Percentiles rank a stretch among this genome's conserved stretches.
These are phyloP conservation scores for Diorhabda elongata DNA, from an alignment of 1,140 invertebrate species.

Conservation along the genomic window DNA sequence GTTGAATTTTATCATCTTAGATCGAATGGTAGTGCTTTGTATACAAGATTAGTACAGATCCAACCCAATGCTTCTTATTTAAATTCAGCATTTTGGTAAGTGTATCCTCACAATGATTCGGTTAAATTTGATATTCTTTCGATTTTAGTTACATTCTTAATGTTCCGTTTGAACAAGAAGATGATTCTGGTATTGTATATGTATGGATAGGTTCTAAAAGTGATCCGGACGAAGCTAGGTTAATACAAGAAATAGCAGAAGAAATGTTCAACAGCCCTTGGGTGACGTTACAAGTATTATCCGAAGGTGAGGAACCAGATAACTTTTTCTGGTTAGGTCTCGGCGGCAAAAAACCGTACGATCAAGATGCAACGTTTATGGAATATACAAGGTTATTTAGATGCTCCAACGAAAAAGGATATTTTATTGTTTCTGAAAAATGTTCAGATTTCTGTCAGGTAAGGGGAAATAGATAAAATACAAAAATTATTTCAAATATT, in stretches of 20 bases:
- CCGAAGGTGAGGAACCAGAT: slow-evolving; percentile 96
- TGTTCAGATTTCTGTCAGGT: slow-evolving; percentile 99
- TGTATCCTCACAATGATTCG: slow-evolving; percentile 1
- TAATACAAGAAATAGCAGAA: slow-evolving; percentile 91
- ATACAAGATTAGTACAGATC: slow-evolving; percentile 90
- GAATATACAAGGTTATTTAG: slow-evolving; percentile 91
- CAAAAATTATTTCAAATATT: neutral
- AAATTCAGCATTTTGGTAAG: slow-evolving; percentile 82
- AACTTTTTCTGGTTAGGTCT: slow-evolving; percentile 98
- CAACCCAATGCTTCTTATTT: slow-evolving; percentile 71
- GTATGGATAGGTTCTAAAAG: slow-evolving; percentile 94
- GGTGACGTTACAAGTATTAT: slow-evolving; percentile 82
- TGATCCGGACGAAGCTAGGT: slow-evolving; percentile 79
- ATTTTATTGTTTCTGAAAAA: slow-evolving; percentile 98
- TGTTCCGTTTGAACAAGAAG: slow-evolving; percentile 90
- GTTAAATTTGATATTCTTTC: neutral
- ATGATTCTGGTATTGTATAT: slow-evolving; percentile 90
- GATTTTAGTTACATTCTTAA: slow-evolving; percentile 85
- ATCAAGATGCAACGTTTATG: slow-evolving; percentile 89
- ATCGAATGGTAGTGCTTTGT: slow-evolving; percentile 92
- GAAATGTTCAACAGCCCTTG: slow-evolving; percentile 89
- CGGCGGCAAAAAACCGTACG: slow-evolving; percentile 89
- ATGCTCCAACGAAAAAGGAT: slow-evolving; percentile 99
- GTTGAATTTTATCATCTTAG: slow-evolving; percentile 94
- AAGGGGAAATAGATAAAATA: slow-evolving; percentile 22